Percentiles rank a stretch among this genome's conserved stretches.
Evolutionary conservation across 2,797 vertebrate species (phyloP).

Genomic region (Galago senegalensis): DNA sequence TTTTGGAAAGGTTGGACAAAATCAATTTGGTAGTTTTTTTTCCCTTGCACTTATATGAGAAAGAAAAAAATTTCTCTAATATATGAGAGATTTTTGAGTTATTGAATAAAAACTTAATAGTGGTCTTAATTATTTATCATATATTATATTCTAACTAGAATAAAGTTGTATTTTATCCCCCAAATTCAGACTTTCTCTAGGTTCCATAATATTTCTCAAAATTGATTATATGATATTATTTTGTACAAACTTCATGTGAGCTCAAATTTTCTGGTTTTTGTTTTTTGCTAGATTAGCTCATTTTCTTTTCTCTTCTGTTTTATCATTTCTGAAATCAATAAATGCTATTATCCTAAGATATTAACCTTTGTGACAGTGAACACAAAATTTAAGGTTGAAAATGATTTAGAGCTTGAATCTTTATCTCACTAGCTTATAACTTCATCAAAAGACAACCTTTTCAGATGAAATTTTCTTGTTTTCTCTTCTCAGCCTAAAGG

Average conservation of each 20-base stretch:
- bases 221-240: background rate
- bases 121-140: background rate
- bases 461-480: background rate
- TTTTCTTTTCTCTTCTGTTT: constrained; percentile 36
- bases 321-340: constrained; percentile 5
- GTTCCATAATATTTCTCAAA: background rate
- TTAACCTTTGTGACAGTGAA: background rate
- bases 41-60: background rate
- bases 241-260: background rate
- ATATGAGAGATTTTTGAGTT: background rate
- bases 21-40: constrained; percentile 15
- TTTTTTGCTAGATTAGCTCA: background rate
- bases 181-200: background rate
- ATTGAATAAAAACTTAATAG: background rate
- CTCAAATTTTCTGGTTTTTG: background rate
- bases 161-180: background rate
- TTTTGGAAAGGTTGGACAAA: constrained; percentile 23
- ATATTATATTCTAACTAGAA: background rate
- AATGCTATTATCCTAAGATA: background rate
- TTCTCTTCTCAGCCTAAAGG: constrained; percentile 3
- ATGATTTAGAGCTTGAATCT: constrained; percentile 17
- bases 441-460: background rate
- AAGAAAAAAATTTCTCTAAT: constrained; percentile 13
- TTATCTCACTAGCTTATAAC: background rate
- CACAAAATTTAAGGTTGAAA: constrained; percentile 27